A percentile compares a stretch with the other conserved stretches of the same genome.
Conservation (phyloP, 2,797 vertebrate genomes). For the Chrysocyon brachyurus region DNA sequence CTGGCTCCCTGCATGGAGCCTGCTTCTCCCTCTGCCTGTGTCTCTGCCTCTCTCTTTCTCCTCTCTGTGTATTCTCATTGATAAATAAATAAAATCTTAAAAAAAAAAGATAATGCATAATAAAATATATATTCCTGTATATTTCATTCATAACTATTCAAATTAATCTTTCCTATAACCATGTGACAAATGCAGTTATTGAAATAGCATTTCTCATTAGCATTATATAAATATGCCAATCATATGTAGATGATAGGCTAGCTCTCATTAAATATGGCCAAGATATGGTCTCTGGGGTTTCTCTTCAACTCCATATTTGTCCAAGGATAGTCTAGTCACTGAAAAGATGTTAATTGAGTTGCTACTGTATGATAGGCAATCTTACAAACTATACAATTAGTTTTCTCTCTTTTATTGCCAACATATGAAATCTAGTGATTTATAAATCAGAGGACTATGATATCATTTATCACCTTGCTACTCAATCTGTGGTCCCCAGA, state of each 20-base stretch:
- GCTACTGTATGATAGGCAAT: background rate
- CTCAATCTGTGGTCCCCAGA: background rate
- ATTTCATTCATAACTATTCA: background rate
- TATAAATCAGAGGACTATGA: background rate
- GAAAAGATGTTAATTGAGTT: background rate
- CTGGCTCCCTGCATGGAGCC: too few relatives aligned
- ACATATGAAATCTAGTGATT: background rate
- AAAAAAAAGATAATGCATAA: background rate
- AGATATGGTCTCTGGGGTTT: background rate
- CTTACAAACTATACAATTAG: background rate
- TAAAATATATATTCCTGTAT: background rate
- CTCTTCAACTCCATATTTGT: background rate
- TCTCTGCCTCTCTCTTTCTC: too few relatives aligned
- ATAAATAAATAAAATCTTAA: too few relatives aligned
- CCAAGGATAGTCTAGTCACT: background rate
- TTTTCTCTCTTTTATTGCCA: background rate
- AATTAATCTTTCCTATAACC: constrained; percentile 26
- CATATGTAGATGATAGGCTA: background rate
- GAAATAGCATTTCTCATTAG: constrained; percentile 34
- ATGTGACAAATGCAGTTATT: constrained; percentile 17
- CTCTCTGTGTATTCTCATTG: too few relatives aligned
- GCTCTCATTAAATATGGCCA: background rate
- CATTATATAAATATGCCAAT: background rate
- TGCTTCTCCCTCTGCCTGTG: too few relatives aligned
- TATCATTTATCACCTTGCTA: background rate